A percentile compares a stretch with the other conserved stretches of the same genome.
Evolutionary conservation across 2,113 vertebrate species (phyloP).

Genomic region (Gymnobelideus leadbeateri): DNA sequence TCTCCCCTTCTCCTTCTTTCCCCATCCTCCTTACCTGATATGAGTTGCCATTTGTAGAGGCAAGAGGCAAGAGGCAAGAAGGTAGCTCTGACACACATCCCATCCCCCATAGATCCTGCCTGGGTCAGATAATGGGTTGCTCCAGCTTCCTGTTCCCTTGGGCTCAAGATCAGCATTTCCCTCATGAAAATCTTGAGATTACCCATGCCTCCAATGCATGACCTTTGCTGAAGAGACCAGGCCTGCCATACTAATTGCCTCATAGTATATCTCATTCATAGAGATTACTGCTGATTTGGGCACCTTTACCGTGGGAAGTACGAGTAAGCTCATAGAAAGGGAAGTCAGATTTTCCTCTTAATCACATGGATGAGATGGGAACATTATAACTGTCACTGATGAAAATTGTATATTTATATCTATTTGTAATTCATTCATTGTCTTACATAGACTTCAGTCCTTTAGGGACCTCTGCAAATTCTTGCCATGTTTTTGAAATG

Average conservation of each 20-base stretch:
- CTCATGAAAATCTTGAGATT: not conserved
- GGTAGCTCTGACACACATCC: not conserved
- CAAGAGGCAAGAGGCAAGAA: not conserved
- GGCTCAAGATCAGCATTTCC: not conserved
- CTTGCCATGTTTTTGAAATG: conserved; percentile 57
- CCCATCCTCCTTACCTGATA: not conserved
- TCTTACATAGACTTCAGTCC: conserved; percentile 25
- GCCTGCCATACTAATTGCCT: not conserved
- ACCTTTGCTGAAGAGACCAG: not conserved
- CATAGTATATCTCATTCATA: not conserved
- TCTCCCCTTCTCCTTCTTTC: not conserved
- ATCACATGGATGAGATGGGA: conserved; percentile 4
- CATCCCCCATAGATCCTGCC: not conserved
- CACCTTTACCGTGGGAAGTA: not conserved
- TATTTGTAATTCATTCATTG: conserved; percentile 58
- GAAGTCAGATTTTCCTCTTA: conserved; percentile 32
- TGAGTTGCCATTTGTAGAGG: not conserved
- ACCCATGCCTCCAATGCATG: not conserved
- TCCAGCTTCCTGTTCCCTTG: not conserved
- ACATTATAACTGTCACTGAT: conserved; percentile 20
- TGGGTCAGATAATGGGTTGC: not conserved
- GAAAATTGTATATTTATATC: conserved; percentile 59
- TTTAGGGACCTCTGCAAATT: conserved; percentile 42
- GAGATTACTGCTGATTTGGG: not conserved
- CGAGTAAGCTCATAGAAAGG: not conserved